Percentiles rank a stretch among this genome's conserved stretches.
Evolutionary conservation across 2,797 vertebrate species (phyloP).

Genomic region (Gouania willdenowi): DNA sequence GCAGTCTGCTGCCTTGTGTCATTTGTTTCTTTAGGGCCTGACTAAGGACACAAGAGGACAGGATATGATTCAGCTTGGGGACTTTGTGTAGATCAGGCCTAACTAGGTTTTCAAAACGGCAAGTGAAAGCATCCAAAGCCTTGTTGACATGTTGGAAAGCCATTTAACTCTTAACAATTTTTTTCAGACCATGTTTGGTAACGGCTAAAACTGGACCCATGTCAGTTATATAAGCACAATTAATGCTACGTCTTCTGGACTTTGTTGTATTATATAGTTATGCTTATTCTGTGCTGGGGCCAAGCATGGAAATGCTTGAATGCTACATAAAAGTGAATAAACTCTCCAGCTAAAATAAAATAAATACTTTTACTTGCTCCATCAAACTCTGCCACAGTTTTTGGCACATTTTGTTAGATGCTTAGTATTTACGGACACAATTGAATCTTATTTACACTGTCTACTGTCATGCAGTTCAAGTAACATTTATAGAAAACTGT

Average conservation of each 20-base stretch:
- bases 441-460: conserved; percentile 19
- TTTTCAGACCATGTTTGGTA: conserved; percentile 23
- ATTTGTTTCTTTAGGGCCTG: conserved; percentile 60
- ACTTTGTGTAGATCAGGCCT: conserved; percentile 29
- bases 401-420: conserved; percentile 23
- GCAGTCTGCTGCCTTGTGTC: conserved; percentile 49
- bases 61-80: conserved; percentile 65
- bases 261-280: conserved; percentile 40
- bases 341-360: conserved; percentile 22
- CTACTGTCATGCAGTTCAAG: conserved; percentile 17
- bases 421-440: conserved; percentile 37
- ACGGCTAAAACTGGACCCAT: conserved; percentile 14
- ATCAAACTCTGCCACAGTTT: conserved; percentile 10
- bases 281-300: conserved; percentile 18
- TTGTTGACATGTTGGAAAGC: conserved; percentile 49
- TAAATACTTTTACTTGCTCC: conserved; percentile 17
- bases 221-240: conserved; percentile 44
- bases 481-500: conserved; percentile 4
- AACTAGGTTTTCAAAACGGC: conserved; percentile 42
- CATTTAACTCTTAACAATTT: conserved; percentile 29
- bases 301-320: conserved; percentile 22
- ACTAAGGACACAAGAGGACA: conserved; percentile 51
- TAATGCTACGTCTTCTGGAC: conserved; percentile 42
- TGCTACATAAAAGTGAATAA: conserved; percentile 23
- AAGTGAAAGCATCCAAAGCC: conserved; percentile 47